phyloP scores from a whole-genome alignment of 2,888 invertebrate species.

The Himalopsyche japonica region DNA sequence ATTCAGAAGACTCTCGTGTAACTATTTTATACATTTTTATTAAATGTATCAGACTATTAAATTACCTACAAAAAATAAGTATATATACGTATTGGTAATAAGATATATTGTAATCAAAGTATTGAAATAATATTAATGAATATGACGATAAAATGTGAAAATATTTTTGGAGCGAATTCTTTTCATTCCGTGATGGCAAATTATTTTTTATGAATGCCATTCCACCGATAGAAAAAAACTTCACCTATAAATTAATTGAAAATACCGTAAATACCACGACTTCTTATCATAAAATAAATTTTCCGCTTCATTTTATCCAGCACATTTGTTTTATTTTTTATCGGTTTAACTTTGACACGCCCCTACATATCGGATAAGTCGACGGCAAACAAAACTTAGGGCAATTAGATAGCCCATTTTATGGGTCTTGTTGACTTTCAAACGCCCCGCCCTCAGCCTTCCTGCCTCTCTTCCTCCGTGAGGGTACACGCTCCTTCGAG shows the following conservation, averaged over 20 bases:
- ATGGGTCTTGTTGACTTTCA: conserved; percentile 32
- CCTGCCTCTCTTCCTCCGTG: neutral
- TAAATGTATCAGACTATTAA: too few species aligned
- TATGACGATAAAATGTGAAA: neutral
- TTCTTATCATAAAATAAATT: neutral
- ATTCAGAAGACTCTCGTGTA: too few species aligned
- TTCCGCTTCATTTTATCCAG: neutral
- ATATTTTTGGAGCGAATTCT: neutral
- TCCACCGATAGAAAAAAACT: neutral
- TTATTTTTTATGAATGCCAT: neutral
- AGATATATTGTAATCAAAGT: too few species aligned
- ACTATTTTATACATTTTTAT: too few species aligned
- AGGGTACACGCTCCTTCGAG: neutral
- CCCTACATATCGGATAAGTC: conserved; percentile 17
- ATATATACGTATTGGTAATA: too few species aligned
- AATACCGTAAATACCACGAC: neutral
- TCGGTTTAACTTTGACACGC: neutral
- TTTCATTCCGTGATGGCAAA: neutral
- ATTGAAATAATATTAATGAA: too few species aligned
- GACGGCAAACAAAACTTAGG: conserved; percentile 28
- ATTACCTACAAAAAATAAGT: too few species aligned
- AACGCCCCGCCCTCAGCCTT: conserved; percentile 13
- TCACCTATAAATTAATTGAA: neutral
- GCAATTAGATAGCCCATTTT: conserved; percentile 40
- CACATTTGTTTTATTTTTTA: conserved; percentile 1